Evolutionary conservation across 2,888 invertebrate genomes (phyloP).

Genomic region (Clusia tigrina): DNA sequence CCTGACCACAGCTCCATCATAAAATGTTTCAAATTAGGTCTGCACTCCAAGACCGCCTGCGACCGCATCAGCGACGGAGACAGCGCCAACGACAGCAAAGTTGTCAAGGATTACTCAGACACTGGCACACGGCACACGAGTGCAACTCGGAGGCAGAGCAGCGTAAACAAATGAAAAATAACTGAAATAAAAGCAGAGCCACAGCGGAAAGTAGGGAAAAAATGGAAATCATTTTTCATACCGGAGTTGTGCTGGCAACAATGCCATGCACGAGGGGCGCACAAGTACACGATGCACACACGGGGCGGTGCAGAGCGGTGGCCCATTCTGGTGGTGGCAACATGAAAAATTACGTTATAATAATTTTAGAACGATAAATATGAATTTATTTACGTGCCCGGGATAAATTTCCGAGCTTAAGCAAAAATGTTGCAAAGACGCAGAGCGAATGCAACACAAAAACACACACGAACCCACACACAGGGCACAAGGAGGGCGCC

Average conservation of each 20-base stretch:
- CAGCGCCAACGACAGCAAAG: too few species aligned
- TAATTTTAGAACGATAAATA: slow-evolving; percentile 52
- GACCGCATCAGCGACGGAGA: too few species aligned
- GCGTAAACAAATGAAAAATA: neutral
- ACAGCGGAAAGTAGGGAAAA: neutral
- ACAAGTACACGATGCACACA: neutral
- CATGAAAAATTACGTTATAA: slow-evolving; percentile 49
- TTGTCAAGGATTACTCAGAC: neutral
- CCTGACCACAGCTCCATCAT: too few species aligned
- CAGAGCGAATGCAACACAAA: neutral
- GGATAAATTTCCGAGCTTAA: slow-evolving; percentile 30
- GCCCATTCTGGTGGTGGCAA: slow-evolving; percentile 39
- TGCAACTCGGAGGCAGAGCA: neutral
- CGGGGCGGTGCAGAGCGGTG: too few species aligned
- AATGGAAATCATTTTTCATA: slow-evolving; percentile 4
- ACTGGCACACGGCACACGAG: neutral
- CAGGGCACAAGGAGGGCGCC: too few species aligned
- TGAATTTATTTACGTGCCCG: slow-evolving; percentile 48
- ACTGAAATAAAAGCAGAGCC: neutral
- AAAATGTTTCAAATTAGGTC: too few species aligned
- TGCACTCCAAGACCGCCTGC: too few species aligned
- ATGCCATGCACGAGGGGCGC: neutral
- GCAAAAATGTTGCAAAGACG: slow-evolving; percentile 32
- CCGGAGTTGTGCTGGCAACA: neutral
- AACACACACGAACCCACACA: too few species aligned